phyloP scores from a whole-genome alignment of 2,888 invertebrate genomes.

The Argyresthia albistria region DNA sequence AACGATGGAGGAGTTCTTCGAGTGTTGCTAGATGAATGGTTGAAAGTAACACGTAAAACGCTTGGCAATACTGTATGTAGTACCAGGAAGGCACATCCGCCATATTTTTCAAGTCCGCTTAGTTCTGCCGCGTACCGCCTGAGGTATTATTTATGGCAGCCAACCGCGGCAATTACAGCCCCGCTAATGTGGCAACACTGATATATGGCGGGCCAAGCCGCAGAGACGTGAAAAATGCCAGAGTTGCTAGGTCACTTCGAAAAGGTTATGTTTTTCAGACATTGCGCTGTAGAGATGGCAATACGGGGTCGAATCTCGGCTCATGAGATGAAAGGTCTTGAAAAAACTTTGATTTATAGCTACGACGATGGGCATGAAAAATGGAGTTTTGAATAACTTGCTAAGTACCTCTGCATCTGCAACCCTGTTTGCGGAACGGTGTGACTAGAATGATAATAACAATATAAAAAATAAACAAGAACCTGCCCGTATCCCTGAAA shows the following conservation, averaged over 20 bases:
- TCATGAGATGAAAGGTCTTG: too few species aligned
- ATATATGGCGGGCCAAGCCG: slow-evolving; percentile 20
- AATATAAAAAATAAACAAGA: not conserved
- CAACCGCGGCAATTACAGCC: slow-evolving; percentile 30
- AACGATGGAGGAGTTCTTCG: too few species aligned
- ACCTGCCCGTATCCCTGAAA: slow-evolving; percentile 6
- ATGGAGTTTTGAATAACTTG: too few species aligned
- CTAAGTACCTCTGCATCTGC: too few species aligned
- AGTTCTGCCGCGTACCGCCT: slow-evolving; percentile 2
- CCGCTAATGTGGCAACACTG: slow-evolving; percentile 35
- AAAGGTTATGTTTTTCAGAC: too few species aligned
- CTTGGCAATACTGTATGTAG: slow-evolving; percentile 8
- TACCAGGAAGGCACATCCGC: slow-evolving; percentile 1
- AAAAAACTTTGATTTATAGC: too few species aligned
- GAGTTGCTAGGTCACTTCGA: slow-evolving; percentile 10
- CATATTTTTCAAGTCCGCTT: slow-evolving; percentile 1
- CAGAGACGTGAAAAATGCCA: slow-evolving; percentile 19
- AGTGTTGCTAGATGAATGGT: too few species aligned
- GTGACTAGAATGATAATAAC: too few species aligned
- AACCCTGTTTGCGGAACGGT: too few species aligned
- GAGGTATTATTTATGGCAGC: slow-evolving; percentile 32
- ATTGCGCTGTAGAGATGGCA: too few species aligned
- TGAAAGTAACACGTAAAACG: slow-evolving; percentile 16
- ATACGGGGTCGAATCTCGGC: too few species aligned
- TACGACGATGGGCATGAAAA: too few species aligned